Evolutionary conservation across 1,140 invertebrate species (phyloP).

Genomic region (Caenorhabditis inopinata): DNA sequence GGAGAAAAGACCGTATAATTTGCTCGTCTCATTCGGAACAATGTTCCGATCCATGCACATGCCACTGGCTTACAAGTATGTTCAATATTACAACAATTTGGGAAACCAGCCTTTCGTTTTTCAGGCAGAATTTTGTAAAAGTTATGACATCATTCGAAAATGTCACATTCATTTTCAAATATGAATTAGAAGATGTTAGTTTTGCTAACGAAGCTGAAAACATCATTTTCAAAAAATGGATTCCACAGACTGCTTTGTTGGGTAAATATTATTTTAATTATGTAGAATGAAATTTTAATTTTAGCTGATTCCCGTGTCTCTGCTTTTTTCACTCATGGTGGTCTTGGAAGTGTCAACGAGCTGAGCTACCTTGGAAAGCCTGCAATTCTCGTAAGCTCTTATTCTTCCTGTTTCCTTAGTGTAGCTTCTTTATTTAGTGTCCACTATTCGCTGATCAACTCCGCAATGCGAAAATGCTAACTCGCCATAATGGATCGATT

Average conservation of each 20-base stretch:
- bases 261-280: neutral
- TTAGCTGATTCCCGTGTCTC: constrained; percentile 50
- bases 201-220: constrained; percentile 29
- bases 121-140: neutral
- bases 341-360: constrained; percentile 54
- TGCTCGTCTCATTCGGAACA: constrained; percentile 22
- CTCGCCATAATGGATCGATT: constrained; percentile 40
- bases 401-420: too few relatives aligned
- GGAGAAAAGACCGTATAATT: neutral
- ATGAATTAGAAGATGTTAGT: constrained; percentile 37
- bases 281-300: neutral
- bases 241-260: constrained; percentile 45
- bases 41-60: constrained; percentile 6
- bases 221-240: constrained; percentile 38
- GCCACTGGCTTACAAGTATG: constrained; percentile 20
- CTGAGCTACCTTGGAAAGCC: constrained; percentile 53
- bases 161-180: constrained; percentile 53
- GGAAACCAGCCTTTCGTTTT: neutral
- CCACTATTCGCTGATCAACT: constrained; percentile 57
- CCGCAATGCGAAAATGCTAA: constrained; percentile 47
- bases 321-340: constrained; percentile 56
- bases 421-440: constrained; percentile 21
- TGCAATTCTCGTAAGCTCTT: constrained; percentile 44
- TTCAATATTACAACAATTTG: neutral
- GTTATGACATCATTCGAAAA: constrained; percentile 26